Evolutionary conservation across 2,113 vertebrate species (phyloP).

Genomic region (Podilymbus podiceps): DNA sequence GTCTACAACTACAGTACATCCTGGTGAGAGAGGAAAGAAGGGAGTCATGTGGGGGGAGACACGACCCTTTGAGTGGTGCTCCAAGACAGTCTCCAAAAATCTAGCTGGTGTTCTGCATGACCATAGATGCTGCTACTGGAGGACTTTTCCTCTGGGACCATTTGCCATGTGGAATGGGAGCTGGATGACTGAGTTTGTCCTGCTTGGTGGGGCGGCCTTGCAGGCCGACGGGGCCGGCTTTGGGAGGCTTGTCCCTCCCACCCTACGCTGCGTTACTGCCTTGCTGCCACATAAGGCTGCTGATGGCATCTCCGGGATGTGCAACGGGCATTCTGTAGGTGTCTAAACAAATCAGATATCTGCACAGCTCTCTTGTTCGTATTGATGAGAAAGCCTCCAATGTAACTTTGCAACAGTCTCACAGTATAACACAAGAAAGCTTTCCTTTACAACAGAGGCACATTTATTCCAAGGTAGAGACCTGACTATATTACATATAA

Average conservation of each 20-base stretch:
- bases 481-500: not conserved
- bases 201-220: no score
- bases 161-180: not conserved
- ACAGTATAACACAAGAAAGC: not conserved
- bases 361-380: not conserved
- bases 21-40: not conserved
- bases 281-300: not conserved
- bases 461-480: not conserved
- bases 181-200: not conserved
- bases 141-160: not conserved
- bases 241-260: not conserved
- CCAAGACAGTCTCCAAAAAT: not conserved
- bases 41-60: not conserved
- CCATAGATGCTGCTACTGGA: accelerated
- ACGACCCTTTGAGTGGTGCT: not conserved
- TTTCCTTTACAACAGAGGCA: not conserved
- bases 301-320: not conserved
- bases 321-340: not conserved
- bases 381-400: not conserved
- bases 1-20: not conserved
- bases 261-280: accelerated
- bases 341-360: not conserved
- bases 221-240: not conserved
- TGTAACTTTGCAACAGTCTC: not conserved
- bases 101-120: not conserved